These are phyloP conservation scores for Zaprionus inermis DNA, from an alignment of 1,140 invertebrate genomes.

Conservation along the genomic window DNA sequence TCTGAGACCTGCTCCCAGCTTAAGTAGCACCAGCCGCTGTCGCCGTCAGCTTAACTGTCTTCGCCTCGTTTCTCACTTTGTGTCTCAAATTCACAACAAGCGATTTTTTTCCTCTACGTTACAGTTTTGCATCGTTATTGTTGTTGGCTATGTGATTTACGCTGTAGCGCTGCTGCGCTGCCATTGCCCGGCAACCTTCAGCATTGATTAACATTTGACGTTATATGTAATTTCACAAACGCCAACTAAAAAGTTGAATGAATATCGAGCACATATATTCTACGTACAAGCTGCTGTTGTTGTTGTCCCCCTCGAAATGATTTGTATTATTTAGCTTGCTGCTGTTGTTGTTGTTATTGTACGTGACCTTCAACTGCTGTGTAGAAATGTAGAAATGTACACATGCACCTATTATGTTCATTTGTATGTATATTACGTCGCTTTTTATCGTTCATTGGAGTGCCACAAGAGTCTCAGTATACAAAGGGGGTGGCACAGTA, in stretches of 20 bases:
- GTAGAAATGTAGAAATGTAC: slow-evolving; percentile 38
- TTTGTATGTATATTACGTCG: slow-evolving; percentile 65
- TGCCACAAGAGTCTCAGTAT: slow-evolving; percentile 27
- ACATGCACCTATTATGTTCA: slow-evolving; percentile 47
- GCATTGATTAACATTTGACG: slow-evolving; percentile 81
- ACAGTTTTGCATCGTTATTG: slow-evolving; percentile 62
- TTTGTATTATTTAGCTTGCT: slow-evolving; percentile 47
- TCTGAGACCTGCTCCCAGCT: not conserved
- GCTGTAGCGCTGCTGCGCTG: slow-evolving; percentile 28
- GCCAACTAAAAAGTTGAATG: slow-evolving; percentile 58
- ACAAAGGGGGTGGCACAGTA: not conserved
- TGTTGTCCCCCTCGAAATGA: slow-evolving; percentile 33
- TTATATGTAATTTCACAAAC: slow-evolving; percentile 80
- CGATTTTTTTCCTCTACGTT: slow-evolving; percentile 48
- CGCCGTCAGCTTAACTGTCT: slow-evolving; percentile 20
- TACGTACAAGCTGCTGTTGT: slow-evolving; percentile 9
- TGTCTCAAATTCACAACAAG: slow-evolving; percentile 54
- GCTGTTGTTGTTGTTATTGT: slow-evolving; percentile 57
- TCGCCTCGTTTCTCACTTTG: slow-evolving; percentile 24
- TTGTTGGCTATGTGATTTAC: slow-evolving; percentile 45
- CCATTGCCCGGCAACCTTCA: slow-evolving; percentile 60
- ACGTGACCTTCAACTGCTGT: slow-evolving; percentile 77
- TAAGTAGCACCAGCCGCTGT: slow-evolving; percentile 29
- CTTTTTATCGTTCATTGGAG: slow-evolving; percentile 74
- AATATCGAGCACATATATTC: slow-evolving; percentile 57